These are phyloP conservation scores for Temnothorax rugatulus DNA, from an alignment of 2,888 invertebrate species.

Conservation along the genomic window DNA sequence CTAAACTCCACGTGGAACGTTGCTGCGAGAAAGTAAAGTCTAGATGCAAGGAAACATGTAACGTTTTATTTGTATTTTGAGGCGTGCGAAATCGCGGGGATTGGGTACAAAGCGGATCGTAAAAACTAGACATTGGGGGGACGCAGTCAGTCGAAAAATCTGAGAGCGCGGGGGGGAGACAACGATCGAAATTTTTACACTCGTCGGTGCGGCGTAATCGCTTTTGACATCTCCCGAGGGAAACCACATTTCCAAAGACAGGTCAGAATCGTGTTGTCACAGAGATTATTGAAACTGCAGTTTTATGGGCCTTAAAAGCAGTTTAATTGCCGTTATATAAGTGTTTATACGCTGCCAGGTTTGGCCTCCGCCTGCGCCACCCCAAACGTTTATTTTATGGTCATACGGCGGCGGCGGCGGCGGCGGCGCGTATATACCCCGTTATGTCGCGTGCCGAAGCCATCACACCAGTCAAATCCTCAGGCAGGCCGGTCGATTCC, in stretches of 20 bases:
- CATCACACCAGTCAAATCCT: constrained; percentile 80
- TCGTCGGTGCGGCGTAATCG: constrained; percentile 1
- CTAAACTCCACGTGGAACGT: neutral
- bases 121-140: constrained; percentile 19
- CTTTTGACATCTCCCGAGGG: constrained; percentile 63
- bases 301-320: constrained; percentile 87
- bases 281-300: constrained; percentile 86
- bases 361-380: constrained; percentile 84
- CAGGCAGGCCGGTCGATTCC: constrained; percentile 67
- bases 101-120: constrained; percentile 13
- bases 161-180: too few species aligned
- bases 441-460: constrained; percentile 85
- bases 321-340: constrained; percentile 87
- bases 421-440: constrained; percentile 80
- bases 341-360: constrained; percentile 86
- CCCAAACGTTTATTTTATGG: constrained; percentile 86
- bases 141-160: constrained; percentile 37
- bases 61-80: neutral
- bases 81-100: constrained; percentile 4
- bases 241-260: constrained; percentile 73
- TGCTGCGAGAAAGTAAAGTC: neutral
- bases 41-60: neutral
- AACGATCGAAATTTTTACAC: constrained; percentile 31
- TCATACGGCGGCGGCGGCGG: constrained; percentile 80
- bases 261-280: constrained; percentile 86